Percentiles rank a stretch among this genome's conserved stretches.
Evolutionary conservation across 2,113 vertebrate genomes (phyloP).

Genomic region (Phalacrocorax brasilianus): DNA sequence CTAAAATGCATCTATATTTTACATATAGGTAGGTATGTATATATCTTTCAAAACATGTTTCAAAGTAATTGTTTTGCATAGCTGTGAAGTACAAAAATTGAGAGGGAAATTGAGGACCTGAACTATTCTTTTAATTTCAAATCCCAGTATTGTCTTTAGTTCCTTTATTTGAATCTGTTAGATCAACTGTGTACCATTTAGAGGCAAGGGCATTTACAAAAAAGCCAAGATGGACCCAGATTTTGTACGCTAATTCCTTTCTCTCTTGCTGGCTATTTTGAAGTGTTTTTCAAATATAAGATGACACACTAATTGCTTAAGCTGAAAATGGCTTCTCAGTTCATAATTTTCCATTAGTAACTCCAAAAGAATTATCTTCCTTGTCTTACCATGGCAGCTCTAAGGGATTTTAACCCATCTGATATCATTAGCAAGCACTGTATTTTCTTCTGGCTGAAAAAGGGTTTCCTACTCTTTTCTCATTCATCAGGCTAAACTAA

Average conservation of each 20-base stretch:
- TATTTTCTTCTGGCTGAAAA: not conserved
- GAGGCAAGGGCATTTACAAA: not conserved
- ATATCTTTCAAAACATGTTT: not conserved
- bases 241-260: not conserved
- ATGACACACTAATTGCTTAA: not conserved
- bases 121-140: not conserved
- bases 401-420: constrained; percentile 1
- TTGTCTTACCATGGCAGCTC: not conserved
- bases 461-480: not conserved
- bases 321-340: constrained; percentile 5
- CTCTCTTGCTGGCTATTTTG: not conserved
- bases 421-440: not conserved
- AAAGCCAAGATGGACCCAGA: not conserved
- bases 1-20: not conserved
- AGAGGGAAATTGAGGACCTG: not conserved
- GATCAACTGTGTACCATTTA: not conserved
- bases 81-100: not conserved
- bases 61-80: not conserved
- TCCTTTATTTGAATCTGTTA: not conserved
- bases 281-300: constrained; percentile 6
- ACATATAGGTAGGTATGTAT: not conserved
- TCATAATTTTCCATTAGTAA: not conserved
- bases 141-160: not conserved
- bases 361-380: not conserved
- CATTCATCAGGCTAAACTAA: not conserved